Evolutionary conservation across 2,113 vertebrate genomes (phyloP).

Genomic region (Takifugu flavidus): DNA sequence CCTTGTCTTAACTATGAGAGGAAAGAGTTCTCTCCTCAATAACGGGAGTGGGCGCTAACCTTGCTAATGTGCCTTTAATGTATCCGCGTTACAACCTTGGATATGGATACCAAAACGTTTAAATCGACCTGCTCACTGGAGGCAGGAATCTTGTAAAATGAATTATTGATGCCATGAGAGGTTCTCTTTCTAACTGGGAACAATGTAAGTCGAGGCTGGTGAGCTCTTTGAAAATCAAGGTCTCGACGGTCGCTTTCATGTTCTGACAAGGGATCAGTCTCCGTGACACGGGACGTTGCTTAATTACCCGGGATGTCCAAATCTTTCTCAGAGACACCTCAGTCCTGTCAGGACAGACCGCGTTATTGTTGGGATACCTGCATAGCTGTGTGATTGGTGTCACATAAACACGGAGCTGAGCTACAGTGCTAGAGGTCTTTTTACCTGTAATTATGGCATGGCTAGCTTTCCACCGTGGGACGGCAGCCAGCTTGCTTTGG

Average conservation of each 20-base stretch:
- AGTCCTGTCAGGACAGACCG: slow-evolving; percentile 69
- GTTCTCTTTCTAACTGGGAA: slow-evolving; percentile 53
- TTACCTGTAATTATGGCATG: slow-evolving; percentile 97
- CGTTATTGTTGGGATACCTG: slow-evolving; percentile 69
- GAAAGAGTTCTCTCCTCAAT: slow-evolving; percentile 10
- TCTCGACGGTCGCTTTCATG: slow-evolving; percentile 59
- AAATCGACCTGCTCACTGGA: slow-evolving; percentile 52
- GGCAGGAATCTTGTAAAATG: slow-evolving; percentile 59
- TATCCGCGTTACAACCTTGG: slow-evolving; percentile 19
- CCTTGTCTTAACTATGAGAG: not conserved
- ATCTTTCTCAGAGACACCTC: slow-evolving; percentile 45
- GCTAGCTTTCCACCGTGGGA: slow-evolving; percentile 91
- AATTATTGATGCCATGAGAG: slow-evolving; percentile 65
- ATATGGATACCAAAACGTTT: slow-evolving; percentile 52
- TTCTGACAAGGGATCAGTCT: slow-evolving; percentile 54
- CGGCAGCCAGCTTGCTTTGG: slow-evolving; percentile 89
- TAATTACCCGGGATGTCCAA: slow-evolving; percentile 61
- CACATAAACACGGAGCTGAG: slow-evolving; percentile 70
- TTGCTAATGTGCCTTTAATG: slow-evolving; percentile 55
- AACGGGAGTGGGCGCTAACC: slow-evolving; percentile 39
- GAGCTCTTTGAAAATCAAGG: slow-evolving; percentile 64
- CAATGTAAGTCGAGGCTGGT: slow-evolving; percentile 45
- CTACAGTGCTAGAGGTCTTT: slow-evolving; percentile 74
- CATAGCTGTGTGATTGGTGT: slow-evolving; percentile 73
- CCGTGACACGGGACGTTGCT: slow-evolving; percentile 50